Base-by-base conservation (phyloP, 37 sponge, comb jelly and placozoan species). In the Dysidea cf. avara region DNA sequence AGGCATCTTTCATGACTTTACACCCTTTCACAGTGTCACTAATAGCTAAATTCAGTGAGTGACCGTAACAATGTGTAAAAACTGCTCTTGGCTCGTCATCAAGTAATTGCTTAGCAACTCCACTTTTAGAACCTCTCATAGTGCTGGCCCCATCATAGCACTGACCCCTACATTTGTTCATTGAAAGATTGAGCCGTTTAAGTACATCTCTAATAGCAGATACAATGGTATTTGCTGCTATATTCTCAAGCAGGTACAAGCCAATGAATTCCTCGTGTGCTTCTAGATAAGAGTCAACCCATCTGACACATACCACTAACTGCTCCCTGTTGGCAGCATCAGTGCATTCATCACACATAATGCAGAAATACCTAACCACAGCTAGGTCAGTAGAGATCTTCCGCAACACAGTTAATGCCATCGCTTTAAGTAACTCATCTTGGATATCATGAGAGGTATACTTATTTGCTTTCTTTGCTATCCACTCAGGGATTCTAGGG, bases 311-410 rank as follows among this genome's bases (percentile, higher is more conserved):
- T 33, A 86, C 31, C 20, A 87, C 88, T 70, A 75, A 72, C 47
- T 87, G 88, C 64, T 87, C 88, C 38, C 17, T 20, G 47, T 88
- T 88, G 25, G 83, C 47, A 48, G 76, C 77, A 74, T 88, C 90
- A 1, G 90, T 62, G 53, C 83, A 82, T 60, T 88, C 83, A 83
- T 88, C 90, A 12, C 78, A 54, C 83, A 82, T 88, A 5, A 88
- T 56, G 38, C 83, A 76, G 59, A 39, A 81, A 67, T 63, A 81
- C 51, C 67, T 9, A 31, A 72, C 20, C 5, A 7, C 37, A 35
- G 73, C 62, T 25, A 85, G 64, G 33, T 36, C 29, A 18, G 39
- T 17, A 37, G 80, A 62, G 18, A 86, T 56, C 51, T 78, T 46
- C 1, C 87, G 75, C 29, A 86, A 53, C 39, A 86, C 68, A 68